Conservation (phyloP, 2,888 invertebrate genomes). For the Morpho achilles region DNA sequence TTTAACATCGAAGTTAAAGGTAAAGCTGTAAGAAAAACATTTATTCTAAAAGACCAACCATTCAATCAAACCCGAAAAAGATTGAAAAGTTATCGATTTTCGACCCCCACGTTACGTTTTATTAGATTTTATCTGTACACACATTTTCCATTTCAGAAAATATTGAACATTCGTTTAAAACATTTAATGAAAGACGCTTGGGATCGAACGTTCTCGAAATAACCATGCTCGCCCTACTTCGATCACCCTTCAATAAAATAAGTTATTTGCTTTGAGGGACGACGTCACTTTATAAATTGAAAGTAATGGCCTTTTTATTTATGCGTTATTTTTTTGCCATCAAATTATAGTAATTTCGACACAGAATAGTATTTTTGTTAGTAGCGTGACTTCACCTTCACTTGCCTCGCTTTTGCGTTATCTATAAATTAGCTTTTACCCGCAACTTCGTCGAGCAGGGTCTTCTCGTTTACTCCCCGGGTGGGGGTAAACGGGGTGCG, state of each 20-base stretch:
- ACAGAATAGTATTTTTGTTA: too few relatives aligned
- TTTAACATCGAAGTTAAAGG: too few relatives aligned
- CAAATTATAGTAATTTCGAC: too few relatives aligned
- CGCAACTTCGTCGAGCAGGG: too few relatives aligned
- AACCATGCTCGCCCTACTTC: slow-evolving; percentile 12
- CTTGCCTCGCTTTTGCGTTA: too few relatives aligned
- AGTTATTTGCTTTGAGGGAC: slow-evolving; percentile 6
- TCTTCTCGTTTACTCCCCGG: too few relatives aligned
- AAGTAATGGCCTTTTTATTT: slow-evolving; percentile 7
- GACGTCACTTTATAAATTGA: slow-evolving; percentile 7
- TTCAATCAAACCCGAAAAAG: slow-evolving; percentile 2
- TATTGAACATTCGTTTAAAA: slow-evolving; percentile 5
- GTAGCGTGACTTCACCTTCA: too few relatives aligned
- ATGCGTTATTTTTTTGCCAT: not conserved
- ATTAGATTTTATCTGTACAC: slow-evolving; percentile 8
- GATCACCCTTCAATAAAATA: slow-evolving; percentile 10
- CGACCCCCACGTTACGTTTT: slow-evolving; percentile 8
- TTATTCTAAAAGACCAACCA: too few relatives aligned
- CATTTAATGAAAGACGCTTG: slow-evolving; percentile 5
- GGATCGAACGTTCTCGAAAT: slow-evolving; percentile 6
- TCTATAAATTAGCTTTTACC: too few relatives aligned
- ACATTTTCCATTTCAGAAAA: slow-evolving; percentile 6
- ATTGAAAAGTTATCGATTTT: slow-evolving; percentile 10
- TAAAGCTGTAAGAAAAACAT: too few relatives aligned
- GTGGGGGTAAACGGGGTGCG: too few relatives aligned